These are phyloP conservation scores for Lamellibrachia columna DNA, from an alignment of 2,888 invertebrate genomes.

Conservation along the genomic window DNA sequence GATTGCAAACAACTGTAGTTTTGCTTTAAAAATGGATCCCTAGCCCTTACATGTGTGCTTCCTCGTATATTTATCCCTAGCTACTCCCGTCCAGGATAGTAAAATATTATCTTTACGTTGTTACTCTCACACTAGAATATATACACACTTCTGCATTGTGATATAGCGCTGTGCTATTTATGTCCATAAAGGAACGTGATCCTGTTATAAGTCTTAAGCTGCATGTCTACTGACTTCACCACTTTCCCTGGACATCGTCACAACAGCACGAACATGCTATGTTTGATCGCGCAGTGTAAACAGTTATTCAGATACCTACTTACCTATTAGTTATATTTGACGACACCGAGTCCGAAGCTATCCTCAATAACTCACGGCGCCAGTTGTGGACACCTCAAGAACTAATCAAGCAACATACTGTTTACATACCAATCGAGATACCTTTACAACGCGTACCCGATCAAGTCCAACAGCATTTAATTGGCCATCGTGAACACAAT, in stretches of 20 bases:
- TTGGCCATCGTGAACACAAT: background rate
- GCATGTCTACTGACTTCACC: background rate
- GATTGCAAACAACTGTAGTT: too few species aligned
- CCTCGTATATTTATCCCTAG: too few species aligned
- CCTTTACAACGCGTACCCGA: background rate
- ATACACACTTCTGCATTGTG: background rate
- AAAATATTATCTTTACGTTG: too few species aligned
- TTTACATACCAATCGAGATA: constrained; percentile 6
- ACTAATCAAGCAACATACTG: background rate
- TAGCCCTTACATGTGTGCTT: too few species aligned
- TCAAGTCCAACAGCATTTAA: background rate
- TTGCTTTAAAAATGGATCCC: too few species aligned
- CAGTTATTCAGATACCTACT: background rate
- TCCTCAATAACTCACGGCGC: background rate
- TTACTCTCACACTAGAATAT: background rate
- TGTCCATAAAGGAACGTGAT: background rate
- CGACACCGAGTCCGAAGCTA: background rate
- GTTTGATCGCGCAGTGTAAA: background rate
- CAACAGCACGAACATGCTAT: background rate
- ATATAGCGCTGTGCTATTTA: background rate
- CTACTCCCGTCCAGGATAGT: too few species aligned
- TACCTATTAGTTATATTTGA: background rate
- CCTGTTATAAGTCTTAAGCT: background rate
- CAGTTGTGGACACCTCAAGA: background rate
- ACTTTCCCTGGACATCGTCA: background rate